Percentiles rank a stretch among this genome's conserved stretches.
These are phyloP conservation scores for Parazoanthus atlanticus DNA, from an alignment of 92 coral and sea anemone genomes.

Conservation along the genomic window DNA sequence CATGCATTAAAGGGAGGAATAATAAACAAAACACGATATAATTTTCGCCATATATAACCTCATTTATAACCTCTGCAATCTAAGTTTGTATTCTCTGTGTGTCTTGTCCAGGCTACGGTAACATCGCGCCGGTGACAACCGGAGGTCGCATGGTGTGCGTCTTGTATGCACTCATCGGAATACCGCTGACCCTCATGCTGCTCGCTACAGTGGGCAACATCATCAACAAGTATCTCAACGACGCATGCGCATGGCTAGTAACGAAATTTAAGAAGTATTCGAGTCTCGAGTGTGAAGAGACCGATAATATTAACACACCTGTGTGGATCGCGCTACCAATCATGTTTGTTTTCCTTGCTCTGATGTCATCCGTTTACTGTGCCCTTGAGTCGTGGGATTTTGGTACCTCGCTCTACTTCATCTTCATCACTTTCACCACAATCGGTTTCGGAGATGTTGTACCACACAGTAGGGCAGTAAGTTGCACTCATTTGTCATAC, in stretches of 20 bases:
- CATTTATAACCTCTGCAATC: not conserved
- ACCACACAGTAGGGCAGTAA: slow-evolving; percentile 82
- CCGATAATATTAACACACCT: slow-evolving; percentile 82
- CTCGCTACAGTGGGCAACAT: slow-evolving; percentile 87
- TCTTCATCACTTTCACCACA: slow-evolving; percentile 90
- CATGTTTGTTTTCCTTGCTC: slow-evolving; percentile 74
- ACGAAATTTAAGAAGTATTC: slow-evolving; percentile 64
- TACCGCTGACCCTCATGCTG: slow-evolving; percentile 94
- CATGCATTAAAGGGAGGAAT: not conserved
- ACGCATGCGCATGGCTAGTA: slow-evolving; percentile 84
- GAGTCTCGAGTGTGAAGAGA: slow-evolving; percentile 78
- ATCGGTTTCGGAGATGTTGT: slow-evolving; percentile 95
- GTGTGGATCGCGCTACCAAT: slow-evolving; percentile 89
- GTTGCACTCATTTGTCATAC: slow-evolving; percentile 16
- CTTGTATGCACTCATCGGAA: slow-evolving; percentile 84
- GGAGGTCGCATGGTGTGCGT: slow-evolving; percentile 89
- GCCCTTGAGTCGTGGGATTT: slow-evolving; percentile 93
- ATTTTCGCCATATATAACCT: too few species aligned
- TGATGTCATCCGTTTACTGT: slow-evolving; percentile 81
- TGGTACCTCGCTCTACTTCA: slow-evolving; percentile 88
- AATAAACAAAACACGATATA: not conserved
- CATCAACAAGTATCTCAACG: slow-evolving; percentile 76
- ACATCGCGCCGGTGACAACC: slow-evolving; percentile 79
- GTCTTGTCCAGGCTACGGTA: slow-evolving; percentile 77
- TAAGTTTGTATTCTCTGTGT: not conserved